A percentile compares a stretch with the other conserved stretches of the same genome.
Conservation (phyloP, 1,140 invertebrate species). For the Drosophila obscura region DNA sequence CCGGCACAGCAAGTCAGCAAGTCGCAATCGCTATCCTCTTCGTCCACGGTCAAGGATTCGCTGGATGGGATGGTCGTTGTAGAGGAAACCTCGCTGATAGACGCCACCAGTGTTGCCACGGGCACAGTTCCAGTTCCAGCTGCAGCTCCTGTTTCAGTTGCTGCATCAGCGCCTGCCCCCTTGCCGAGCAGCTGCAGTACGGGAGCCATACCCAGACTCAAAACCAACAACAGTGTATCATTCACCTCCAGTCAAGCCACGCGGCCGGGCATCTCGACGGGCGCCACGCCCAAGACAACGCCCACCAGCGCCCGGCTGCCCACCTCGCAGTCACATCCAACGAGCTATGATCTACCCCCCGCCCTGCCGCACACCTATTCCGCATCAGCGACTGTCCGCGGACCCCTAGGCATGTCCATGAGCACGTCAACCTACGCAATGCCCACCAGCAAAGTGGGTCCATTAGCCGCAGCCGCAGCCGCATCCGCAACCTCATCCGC, state of each 20-base stretch:
- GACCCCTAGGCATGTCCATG: conserved; percentile 73
- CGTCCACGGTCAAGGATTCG: conserved; percentile 66
- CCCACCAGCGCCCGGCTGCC: conserved; percentile 60
- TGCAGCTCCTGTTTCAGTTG: conserved; percentile 1
- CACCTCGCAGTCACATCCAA: conserved; percentile 72
- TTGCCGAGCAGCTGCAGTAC: conserved; percentile 69
- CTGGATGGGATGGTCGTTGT: conserved; percentile 54
- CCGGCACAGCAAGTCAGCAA: conserved; percentile 25
- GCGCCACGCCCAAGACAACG: conserved; percentile 68
- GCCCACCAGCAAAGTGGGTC: conserved; percentile 33
- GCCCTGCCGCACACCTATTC: conserved; percentile 73
- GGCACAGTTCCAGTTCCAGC: not conserved
- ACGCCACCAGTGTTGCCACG: conserved; percentile 23
- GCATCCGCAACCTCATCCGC: conserved; percentile 21
- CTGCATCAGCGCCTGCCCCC: conserved; percentile 2
- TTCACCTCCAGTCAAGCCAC: conserved; percentile 1
- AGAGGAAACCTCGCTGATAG: conserved; percentile 67
- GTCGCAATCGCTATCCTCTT: conserved; percentile 73
- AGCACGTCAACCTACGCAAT: conserved; percentile 60
- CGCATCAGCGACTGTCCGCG: conserved; percentile 63
- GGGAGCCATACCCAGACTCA: conserved; percentile 69
- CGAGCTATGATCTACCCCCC: conserved; percentile 72
- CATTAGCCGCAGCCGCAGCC: not conserved
- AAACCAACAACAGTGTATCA: conserved; percentile 18
- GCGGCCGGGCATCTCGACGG: conserved; percentile 57